Conservation (phyloP, 2,888 invertebrate species). For the Desoria tigrina region DNA sequence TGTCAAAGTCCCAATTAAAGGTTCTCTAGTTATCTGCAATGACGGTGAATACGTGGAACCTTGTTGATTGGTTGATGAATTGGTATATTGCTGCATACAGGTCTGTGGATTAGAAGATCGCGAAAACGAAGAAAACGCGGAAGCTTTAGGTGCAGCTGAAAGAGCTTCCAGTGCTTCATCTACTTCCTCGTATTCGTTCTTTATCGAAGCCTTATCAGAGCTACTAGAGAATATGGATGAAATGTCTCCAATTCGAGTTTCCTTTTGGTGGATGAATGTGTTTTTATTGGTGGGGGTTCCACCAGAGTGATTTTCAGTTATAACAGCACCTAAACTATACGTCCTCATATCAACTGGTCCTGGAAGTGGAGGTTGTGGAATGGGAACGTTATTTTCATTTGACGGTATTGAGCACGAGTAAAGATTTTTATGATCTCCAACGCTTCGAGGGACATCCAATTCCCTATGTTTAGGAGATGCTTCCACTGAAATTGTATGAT, state of each 20-base stretch:
- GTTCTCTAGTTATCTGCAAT: background rate
- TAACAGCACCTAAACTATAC: conserved; percentile 58
- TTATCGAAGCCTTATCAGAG: conserved; percentile 15
- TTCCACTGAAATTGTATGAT: background rate
- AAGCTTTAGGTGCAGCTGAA: conserved; percentile 18
- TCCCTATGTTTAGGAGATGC: conserved; percentile 11
- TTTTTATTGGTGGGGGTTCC: conserved; percentile 26
- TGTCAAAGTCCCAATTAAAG: background rate
- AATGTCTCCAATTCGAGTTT: conserved; percentile 36
- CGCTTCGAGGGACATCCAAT: background rate
- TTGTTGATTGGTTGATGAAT: background rate
- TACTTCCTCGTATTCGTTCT: conserved; percentile 64
- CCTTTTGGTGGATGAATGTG: too few species aligned
- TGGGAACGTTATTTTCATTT: conserved; percentile 49
- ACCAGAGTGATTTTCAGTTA: conserved; percentile 28
- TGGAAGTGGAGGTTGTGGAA: conserved; percentile 64
- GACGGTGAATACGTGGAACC: background rate
- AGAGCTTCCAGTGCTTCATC: conserved; percentile 72
- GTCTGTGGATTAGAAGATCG: background rate
- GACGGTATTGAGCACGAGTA: background rate
- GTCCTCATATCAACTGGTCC: conserved; percentile 89
- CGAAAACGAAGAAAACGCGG: background rate
- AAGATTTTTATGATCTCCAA: background rate
- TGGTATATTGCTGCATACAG: background rate
- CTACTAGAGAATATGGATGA: conserved; percentile 38